These are phyloP conservation scores for Nilaparvata lugens DNA, from an alignment of 1,140 invertebrate genomes.

Conservation along the genomic window DNA sequence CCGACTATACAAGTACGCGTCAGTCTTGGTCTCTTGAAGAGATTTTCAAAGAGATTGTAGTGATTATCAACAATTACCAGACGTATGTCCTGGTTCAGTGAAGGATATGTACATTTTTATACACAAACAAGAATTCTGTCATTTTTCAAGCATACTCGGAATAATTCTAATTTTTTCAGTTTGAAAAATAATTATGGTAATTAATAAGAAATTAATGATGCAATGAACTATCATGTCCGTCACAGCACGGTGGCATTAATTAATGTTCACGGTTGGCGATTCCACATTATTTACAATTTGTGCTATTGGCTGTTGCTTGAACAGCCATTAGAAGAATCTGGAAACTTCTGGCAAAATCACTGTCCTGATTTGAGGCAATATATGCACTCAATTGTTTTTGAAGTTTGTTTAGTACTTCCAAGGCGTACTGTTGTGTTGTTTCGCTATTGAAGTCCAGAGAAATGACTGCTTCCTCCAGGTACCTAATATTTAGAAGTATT, in stretches of 20 bases:
- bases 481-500: constrained; percentile 52
- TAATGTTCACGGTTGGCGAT: not conserved
- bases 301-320: constrained; percentile 39
- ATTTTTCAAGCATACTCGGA: no score
- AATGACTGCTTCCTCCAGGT: constrained; percentile 78
- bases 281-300: not conserved
- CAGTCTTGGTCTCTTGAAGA: no score
- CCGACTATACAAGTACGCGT: no score
- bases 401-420: constrained; percentile 63
- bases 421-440: constrained; percentile 72
- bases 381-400: constrained; percentile 62
- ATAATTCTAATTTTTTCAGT: no score
- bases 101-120: not conserved
- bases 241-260: not conserved
- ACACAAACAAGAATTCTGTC: no score
- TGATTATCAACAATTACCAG: no score
- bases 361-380: constrained; percentile 54
- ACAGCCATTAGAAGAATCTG: constrained; percentile 74
- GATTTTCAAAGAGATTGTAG: no score
- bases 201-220: not conserved
- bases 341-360: constrained; percentile 56
- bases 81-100: not conserved
- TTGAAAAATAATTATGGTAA: no score
- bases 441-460: constrained; percentile 67
- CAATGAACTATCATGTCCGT: not conserved